A percentile compares a stretch with the other conserved stretches of the same genome.
Evolutionary conservation across 2,888 invertebrate species (phyloP).

Genomic region (Mesorhabditis spiculigera): DNA sequence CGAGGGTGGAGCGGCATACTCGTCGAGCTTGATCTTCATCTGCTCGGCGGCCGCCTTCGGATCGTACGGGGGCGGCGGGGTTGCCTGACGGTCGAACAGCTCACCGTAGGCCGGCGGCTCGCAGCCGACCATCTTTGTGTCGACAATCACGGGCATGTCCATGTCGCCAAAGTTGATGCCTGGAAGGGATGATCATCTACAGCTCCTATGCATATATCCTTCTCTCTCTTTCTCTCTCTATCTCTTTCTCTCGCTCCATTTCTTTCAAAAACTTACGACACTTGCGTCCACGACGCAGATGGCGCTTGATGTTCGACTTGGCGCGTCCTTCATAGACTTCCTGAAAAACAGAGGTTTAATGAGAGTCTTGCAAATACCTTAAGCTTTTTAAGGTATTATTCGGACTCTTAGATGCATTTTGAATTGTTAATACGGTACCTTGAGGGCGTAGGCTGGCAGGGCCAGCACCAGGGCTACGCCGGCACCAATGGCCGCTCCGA

Average conservation of each 20-base stretch:
- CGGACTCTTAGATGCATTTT: no score
- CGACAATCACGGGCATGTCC: neutral
- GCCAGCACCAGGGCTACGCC: neutral
- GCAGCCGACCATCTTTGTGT: neutral
- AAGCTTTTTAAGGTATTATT: no score
- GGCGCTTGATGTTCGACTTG: neutral
- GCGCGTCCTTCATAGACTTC: conserved; percentile 6
- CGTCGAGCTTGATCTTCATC: neutral
- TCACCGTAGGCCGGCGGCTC: neutral
- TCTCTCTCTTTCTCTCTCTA: no score
- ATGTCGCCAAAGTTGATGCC: neutral
- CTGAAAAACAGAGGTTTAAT: neutral
- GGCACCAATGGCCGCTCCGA: neutral
- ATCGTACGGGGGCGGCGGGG: conserved; percentile 5
- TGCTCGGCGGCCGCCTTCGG: neutral
- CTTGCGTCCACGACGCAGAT: neutral
- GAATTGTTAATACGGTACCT: neutral
- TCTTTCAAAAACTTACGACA: neutral
- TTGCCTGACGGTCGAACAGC: neutral
- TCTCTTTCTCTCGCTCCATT: neutral
- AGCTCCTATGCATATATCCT: no score
- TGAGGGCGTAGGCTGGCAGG: conserved; percentile 5
- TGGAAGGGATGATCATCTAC: neutral
- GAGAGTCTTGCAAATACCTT: no score
- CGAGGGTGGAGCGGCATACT: neutral